A percentile compares a stretch with the other conserved stretches of the same genome.
Evolutionary conservation across 2,888 invertebrate species (phyloP).

Genomic region (Magallana nippona): DNA sequence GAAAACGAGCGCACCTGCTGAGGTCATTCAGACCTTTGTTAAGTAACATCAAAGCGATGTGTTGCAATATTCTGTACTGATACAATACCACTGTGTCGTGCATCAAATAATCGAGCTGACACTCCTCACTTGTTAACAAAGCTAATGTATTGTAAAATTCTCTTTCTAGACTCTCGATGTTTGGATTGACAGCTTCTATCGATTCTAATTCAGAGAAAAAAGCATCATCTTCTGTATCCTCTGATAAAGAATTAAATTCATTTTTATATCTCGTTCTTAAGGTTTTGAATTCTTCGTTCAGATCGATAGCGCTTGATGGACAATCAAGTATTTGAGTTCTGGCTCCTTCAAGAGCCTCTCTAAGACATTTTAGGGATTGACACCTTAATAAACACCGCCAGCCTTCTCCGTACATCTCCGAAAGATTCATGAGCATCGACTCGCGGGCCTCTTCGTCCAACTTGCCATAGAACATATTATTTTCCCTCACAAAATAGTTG

Average conservation of each 20-base stretch:
- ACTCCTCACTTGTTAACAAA: neutral
- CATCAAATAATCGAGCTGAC: neutral
- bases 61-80: neutral
- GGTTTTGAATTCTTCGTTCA: neutral
- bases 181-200: neutral
- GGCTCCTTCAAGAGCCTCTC: neutral
- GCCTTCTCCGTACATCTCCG: neutral
- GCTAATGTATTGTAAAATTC: neutral
- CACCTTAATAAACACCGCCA: neutral
- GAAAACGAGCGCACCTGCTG: neutral
- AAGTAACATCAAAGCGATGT: neutral
- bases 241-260: neutral
- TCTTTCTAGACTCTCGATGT: neutral
- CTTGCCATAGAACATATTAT: conserved; percentile 44
- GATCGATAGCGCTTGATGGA: neutral
- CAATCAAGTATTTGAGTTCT: neutral
- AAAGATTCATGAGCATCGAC: neutral
- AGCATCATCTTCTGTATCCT: neutral
- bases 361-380: neutral
- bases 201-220: neutral
- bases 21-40: neutral
- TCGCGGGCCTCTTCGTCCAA: neutral
- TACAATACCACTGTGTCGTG: neutral
- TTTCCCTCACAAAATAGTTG: conserved; percentile 46
- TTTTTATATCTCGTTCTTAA: neutral